These are phyloP conservation scores for Pelecanus crispus DNA, from an alignment of 2,113 vertebrate species.

Conservation along the genomic window DNA sequence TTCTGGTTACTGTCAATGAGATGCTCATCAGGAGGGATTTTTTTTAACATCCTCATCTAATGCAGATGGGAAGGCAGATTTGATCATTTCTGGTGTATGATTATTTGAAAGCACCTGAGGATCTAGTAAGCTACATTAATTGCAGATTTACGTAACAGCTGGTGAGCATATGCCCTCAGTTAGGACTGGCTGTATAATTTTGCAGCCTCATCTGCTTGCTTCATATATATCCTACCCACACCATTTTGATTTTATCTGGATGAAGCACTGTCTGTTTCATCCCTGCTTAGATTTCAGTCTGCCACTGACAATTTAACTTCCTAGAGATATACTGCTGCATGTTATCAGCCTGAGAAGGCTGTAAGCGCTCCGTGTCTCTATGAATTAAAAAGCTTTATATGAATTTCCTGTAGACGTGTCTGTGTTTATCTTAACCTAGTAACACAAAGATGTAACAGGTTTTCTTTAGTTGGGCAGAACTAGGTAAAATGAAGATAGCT, in stretches of 20 bases:
- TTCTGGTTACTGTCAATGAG: background rate
- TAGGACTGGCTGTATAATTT: constrained; percentile 2
- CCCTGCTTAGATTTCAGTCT: background rate
- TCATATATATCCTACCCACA: background rate
- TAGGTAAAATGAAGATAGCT: background rate
- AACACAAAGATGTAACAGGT: background rate
- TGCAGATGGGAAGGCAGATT: constrained; percentile 25
- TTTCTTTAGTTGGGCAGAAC: background rate
- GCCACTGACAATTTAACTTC: background rate
- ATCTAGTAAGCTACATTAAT: constrained; percentile 44
- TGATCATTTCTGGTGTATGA: background rate
- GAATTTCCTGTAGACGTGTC: background rate
- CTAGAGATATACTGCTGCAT: background rate
- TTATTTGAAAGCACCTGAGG: constrained; percentile 46
- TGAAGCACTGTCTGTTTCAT: background rate
- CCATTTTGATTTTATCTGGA: background rate
- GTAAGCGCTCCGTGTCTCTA: background rate
- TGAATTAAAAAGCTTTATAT: background rate
- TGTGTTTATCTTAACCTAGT: background rate
- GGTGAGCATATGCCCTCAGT: constrained; percentile 43
- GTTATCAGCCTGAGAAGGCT: background rate
- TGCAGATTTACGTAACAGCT: constrained; percentile 47
- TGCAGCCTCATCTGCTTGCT: constrained; percentile 52
- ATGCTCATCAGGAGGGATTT: background rate
- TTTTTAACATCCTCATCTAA: background rate